Evolutionary conservation across 2,888 invertebrate species (phyloP), one percentile per base, ranked within the genome.

Genomic region (Trissoscelio sp.): DNA sequence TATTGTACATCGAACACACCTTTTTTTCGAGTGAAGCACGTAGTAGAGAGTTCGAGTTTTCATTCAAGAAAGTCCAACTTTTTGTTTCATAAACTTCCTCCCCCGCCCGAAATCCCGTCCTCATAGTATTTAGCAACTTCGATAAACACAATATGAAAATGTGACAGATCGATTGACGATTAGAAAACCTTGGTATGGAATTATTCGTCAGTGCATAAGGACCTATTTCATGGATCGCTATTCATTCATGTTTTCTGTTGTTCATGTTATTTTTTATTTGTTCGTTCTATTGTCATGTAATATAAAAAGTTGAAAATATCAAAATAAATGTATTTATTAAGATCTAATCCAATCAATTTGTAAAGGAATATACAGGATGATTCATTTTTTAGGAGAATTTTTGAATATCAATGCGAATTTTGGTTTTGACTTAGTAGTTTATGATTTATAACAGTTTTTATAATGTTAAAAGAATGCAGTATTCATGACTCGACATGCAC

Each of bases 21-120:
- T 79, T 57, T 39, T 72, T 79, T 79, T 57, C 79, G 69, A 70
- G 84, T 86, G 85, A 84, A 84, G 86, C 86, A 87, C 87, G 84
- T 83, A 83, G 84, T 86, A 84, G 84, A 83, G 57, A 80, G 48
- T 73, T 78, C 62, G 44, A 83, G 39, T 69, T 81, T 75, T 74
- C 60, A 44, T 66, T 53, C 37, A 80, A 28, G 64, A 82, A 79
- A 75, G 64, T n/a, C 42, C 53, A 79, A 53, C 12, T 66, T 69
- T 67, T 44, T 80, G 39, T 53, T 74, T 64, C 39, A 67, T 60
- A 53, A 22, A 48, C 57, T 14, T 12, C 16, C 67, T 53, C 57
- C 11, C 22, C 22, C 34, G 16, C 34, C 48, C n/a, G 7, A 11
- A 31, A 14, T 62, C 58, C 67, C 34, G 16, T 12, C 48, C 39